Conservation (phyloP, 2,113 vertebrate genomes). For the Mastomys natalensis region DNA sequence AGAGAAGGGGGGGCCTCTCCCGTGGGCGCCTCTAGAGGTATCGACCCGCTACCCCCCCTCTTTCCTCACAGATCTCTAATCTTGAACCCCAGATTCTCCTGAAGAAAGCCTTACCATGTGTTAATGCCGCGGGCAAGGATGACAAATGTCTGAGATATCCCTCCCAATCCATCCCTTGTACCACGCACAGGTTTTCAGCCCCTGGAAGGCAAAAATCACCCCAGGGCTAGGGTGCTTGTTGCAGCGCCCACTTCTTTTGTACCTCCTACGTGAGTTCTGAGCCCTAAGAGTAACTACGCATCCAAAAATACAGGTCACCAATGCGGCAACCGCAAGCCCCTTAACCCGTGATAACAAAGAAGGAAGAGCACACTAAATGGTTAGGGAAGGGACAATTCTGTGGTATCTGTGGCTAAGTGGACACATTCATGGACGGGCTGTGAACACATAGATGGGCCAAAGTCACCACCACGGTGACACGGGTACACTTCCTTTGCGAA, state of each 20-base stretch:
- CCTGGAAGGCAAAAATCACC: not conserved
- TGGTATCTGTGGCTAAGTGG: not conserved
- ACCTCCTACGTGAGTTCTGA: not conserved
- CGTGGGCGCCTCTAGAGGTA: not conserved
- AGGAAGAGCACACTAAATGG: not conserved
- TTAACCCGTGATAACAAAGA: not conserved
- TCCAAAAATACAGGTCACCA: not conserved
- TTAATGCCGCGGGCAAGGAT: not conserved
- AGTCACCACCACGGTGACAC: not conserved
- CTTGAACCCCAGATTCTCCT: not conserved
- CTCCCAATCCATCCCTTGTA: not conserved
- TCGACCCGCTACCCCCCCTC: not conserved
- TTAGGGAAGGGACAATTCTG: not conserved
- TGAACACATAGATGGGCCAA: not conserved
- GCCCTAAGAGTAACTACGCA: not conserved
- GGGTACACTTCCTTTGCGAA: constrained; percentile 1
- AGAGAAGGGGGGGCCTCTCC: not conserved
- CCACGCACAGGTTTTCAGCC: not conserved
- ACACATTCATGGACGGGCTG: not conserved
- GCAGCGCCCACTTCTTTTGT: not conserved
- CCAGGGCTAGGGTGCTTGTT: not conserved
- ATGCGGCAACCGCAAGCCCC: not conserved
- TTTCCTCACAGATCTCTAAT: not conserved
- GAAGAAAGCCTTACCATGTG: not conserved
- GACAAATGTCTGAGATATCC: not conserved